These are phyloP conservation scores for Gortyna flavago DNA, from an alignment of 2,888 invertebrate species.

Conservation along the genomic window DNA sequence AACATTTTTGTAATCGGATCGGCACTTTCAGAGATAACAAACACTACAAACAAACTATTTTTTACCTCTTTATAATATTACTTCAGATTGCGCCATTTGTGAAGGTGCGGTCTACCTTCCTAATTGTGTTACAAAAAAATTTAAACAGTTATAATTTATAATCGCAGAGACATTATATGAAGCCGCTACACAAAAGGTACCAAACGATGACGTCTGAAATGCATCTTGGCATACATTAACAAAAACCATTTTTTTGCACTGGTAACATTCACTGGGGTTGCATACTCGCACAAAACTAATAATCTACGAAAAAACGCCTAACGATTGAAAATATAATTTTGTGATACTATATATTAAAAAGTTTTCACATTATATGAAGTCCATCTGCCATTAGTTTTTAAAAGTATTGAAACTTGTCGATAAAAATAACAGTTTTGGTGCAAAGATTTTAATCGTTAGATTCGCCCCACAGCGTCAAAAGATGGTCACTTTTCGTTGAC, in stretches of 20 bases:
- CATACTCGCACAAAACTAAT: slow-evolving; percentile 41
- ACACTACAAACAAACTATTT: neutral
- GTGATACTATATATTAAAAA: neutral
- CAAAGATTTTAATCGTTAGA: neutral
- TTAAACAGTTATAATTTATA: slow-evolving; percentile 38
- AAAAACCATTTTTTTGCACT: slow-evolving; percentile 34
- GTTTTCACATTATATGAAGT: neutral
- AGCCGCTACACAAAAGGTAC: slow-evolving; percentile 56
- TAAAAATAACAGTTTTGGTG: slow-evolving; percentile 7
- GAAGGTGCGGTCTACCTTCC: neutral
- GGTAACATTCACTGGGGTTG: slow-evolving; percentile 47
- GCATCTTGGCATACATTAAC: slow-evolving; percentile 49
- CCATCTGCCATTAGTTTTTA: neutral
- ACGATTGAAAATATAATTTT: neutral
- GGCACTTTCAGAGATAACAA: neutral
- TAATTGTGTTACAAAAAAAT: neutral
- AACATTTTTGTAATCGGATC: neutral
- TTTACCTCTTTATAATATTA: neutral
- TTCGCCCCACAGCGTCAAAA: neutral
- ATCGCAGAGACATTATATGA: slow-evolving; percentile 62
- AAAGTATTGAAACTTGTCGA: neutral
- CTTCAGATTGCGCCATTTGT: neutral
- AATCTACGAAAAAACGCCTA: slow-evolving; percentile 20
- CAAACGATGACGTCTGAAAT: slow-evolving; percentile 33
- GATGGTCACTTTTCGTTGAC: neutral